phyloP scores from a whole-genome alignment of 1,140 invertebrate species.

The Pemphigus obesinymphae region DNA sequence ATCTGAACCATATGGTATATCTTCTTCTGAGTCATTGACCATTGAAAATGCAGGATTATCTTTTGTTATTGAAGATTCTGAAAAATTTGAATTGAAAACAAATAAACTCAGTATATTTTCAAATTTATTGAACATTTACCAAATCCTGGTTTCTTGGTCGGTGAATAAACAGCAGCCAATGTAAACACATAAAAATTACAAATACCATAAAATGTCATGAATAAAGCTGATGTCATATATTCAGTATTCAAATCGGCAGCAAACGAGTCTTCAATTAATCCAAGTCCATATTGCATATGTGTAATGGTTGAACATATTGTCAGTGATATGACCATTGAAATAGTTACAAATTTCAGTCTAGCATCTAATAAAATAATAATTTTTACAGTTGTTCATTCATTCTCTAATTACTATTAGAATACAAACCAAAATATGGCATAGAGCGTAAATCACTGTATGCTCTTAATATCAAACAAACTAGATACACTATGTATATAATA shows the following conservation, averaged over 20 bases:
- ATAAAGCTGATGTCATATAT: slow-evolving; percentile 88
- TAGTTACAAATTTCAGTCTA: slow-evolving; percentile 82
- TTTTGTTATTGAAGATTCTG: slow-evolving; percentile 66
- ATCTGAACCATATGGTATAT: slow-evolving; percentile 91
- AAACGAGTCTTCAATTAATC: slow-evolving; percentile 88
- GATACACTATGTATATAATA: slow-evolving; percentile 78
- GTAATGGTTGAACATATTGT: slow-evolving; percentile 74
- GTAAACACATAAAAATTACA: slow-evolving; percentile 91
- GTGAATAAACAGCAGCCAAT: slow-evolving; percentile 92
- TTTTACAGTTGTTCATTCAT: not conserved
- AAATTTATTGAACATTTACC: slow-evolving; percentile 57
- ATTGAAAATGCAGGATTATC: slow-evolving; percentile 96
- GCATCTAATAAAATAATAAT: slow-evolving; percentile 64
- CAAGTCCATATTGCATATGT: slow-evolving; percentile 77
- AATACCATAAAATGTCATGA: slow-evolving; percentile 92
- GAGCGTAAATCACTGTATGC: slow-evolving; percentile 90
- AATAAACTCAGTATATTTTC: not conserved
- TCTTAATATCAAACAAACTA: slow-evolving; percentile 75
- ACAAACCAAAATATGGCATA: slow-evolving; percentile 94
- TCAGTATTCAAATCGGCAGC: slow-evolving; percentile 73
- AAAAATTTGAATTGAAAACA: not conserved
- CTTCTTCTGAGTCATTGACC: slow-evolving; percentile 97
- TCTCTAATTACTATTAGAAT: not conserved
- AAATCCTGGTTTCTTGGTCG: slow-evolving; percentile 71
- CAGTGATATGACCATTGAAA: slow-evolving; percentile 78